Percentiles rank a stretch among this genome's conserved stretches.
Evolutionary conservation across 2,113 vertebrate genomes (phyloP).

Genomic region (Bungarus multicinctus): DNA sequence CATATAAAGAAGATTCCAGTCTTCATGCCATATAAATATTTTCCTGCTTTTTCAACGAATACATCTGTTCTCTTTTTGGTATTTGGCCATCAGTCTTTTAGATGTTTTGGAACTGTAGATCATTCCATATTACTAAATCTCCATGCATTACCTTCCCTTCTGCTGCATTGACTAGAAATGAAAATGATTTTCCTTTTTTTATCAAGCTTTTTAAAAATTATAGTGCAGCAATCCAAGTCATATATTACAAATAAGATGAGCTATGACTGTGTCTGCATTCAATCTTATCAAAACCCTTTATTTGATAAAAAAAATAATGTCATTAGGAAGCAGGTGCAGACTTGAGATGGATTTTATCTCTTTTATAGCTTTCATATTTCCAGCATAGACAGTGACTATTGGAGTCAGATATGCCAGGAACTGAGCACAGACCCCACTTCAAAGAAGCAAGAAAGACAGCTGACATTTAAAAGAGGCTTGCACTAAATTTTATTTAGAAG

Average conservation of each 20-base stretch:
- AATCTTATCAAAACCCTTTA: slow-evolving; percentile 64
- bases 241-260: slow-evolving; percentile 49
- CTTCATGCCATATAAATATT: not conserved
- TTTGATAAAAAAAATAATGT: slow-evolving; percentile 59
- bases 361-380: slow-evolving; percentile 47
- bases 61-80: not conserved
- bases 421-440: slow-evolving; percentile 10
- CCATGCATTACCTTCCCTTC: slow-evolving; percentile 6
- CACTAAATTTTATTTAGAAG: slow-evolving; percentile 36
- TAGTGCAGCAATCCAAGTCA: slow-evolving; percentile 38
- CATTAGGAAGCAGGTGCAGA: slow-evolving; percentile 60
- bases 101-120: not conserved
- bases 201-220: slow-evolving; percentile 20
- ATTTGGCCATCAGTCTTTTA: not conserved
- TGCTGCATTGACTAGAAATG: not conserved
- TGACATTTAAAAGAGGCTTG: not conserved
- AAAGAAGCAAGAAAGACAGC: slow-evolving; percentile 18
- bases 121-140: not conserved
- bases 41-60: no score
- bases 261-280: slow-evolving; percentile 40
- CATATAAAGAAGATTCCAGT: not conserved
- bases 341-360: slow-evolving; percentile 49
- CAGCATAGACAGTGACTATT: slow-evolving; percentile 36
- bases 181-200: slow-evolving; percentile 27
- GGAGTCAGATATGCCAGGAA: slow-evolving; percentile 34